A percentile compares a stretch with the other conserved stretches of the same genome.
These are phyloP conservation scores for Ceratitis capitata DNA, from an alignment of 1,140 invertebrate genomes.

Conservation along the genomic window DNA sequence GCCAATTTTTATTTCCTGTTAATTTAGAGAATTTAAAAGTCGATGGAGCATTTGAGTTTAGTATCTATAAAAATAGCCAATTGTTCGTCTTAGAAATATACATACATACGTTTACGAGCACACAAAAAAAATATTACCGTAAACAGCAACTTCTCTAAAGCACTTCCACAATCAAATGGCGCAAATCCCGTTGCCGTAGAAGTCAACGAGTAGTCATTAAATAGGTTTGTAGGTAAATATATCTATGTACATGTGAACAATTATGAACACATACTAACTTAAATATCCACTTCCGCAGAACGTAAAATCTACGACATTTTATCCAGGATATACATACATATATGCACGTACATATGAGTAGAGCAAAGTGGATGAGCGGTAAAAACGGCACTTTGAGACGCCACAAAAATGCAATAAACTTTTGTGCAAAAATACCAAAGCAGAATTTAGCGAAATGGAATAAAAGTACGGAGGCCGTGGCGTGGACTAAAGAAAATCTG, in stretches of 20 bases:
- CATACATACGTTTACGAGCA: too few species aligned
- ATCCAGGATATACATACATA: background rate
- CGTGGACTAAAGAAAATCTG: background rate
- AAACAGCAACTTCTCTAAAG: background rate
- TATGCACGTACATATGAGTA: too few species aligned
- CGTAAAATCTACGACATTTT: constrained; percentile 12
- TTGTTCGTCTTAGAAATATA: background rate
- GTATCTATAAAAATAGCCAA: background rate
- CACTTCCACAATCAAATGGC: background rate
- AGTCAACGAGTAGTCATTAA: constrained; percentile 21
- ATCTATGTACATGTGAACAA: background rate
- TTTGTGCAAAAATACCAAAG: background rate
- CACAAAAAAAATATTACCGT: background rate
- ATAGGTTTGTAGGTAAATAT: background rate
- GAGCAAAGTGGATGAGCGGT: background rate
- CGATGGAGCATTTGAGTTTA: background rate
- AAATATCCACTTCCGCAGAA: constrained; percentile 18
- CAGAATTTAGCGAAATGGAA: background rate
- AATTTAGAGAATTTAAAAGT: too few species aligned
- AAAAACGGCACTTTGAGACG: constrained; percentile 11
- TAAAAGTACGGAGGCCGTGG: background rate
- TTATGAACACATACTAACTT: background rate
- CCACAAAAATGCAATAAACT: constrained; percentile 37
- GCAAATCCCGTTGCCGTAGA: background rate
- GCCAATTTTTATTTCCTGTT: too few species aligned